A percentile compares a stretch with the other conserved stretches of the same genome.
These are phyloP conservation scores for Ptychoptera albimana DNA, from an alignment of 2,888 invertebrate species.

Conservation along the genomic window DNA sequence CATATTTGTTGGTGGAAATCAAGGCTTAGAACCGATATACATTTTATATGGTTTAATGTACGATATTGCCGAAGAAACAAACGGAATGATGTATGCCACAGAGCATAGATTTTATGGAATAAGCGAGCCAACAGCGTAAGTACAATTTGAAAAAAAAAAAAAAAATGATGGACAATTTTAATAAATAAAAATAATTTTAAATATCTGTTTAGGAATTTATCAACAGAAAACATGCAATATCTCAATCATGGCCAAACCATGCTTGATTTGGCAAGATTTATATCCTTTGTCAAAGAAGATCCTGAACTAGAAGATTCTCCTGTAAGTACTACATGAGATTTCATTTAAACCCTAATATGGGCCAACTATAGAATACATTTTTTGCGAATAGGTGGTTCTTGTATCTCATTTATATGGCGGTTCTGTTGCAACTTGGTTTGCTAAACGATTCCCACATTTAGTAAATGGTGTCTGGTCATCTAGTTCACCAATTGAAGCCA, in stretches of 20 bases:
- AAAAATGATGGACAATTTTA: too few species aligned
- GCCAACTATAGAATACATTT: too few species aligned
- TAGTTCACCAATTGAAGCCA: slow-evolving; percentile 40
- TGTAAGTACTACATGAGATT: too few species aligned
- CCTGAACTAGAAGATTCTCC: too few species aligned
- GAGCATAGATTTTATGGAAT: slow-evolving; percentile 63
- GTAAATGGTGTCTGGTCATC: slow-evolving; percentile 41
- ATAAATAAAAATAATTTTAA: too few species aligned
- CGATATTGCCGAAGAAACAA: slow-evolving; percentile 33
- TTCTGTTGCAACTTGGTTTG: slow-evolving; percentile 42
- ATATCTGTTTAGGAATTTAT: slow-evolving; percentile 8
- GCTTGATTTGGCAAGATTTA: slow-evolving; percentile 26
- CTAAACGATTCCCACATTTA: slow-evolving; percentile 40
- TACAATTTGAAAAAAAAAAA: background rate
- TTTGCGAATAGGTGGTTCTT: too few species aligned
- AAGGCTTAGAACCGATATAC: slow-evolving; percentile 39
- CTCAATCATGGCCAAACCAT: slow-evolving; percentile 28
- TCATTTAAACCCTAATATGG: too few species aligned
- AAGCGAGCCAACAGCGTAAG: slow-evolving; percentile 44
- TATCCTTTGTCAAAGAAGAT: too few species aligned
- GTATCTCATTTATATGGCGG: slow-evolving; percentile 34
- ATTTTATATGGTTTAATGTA: slow-evolving; percentile 38
- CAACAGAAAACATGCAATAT: slow-evolving; percentile 22
- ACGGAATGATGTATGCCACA: slow-evolving; percentile 46
- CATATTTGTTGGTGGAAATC: slow-evolving; percentile 54